Percentiles rank a stretch among this genome's conserved stretches.
phyloP scores from a whole-genome alignment of 35 echinoderm and acorn worm species.

The Chiridota heheva region DNA sequence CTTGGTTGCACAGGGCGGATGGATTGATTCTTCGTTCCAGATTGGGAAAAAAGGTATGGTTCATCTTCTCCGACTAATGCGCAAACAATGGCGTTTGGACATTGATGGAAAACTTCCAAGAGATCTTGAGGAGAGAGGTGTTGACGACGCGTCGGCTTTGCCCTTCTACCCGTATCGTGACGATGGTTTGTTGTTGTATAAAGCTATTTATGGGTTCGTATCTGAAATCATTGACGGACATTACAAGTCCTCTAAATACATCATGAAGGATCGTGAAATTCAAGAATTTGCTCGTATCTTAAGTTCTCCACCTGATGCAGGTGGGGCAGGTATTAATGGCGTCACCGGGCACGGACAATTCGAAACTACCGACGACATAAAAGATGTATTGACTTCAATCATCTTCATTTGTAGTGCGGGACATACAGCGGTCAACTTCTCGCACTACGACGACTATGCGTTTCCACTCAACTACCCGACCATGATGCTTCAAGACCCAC shows the following conservation, averaged over 20 bases:
- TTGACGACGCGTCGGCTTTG: constrained; percentile 49
- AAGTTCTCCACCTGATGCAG: neutral
- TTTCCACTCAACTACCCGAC: constrained; percentile 48
- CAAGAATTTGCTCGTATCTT: constrained; percentile 55
- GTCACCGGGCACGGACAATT: constrained; percentile 31
- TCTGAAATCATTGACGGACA: constrained; percentile 28
- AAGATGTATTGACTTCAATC: neutral
- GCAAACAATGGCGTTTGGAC: constrained; percentile 50
- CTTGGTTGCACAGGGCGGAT: constrained; percentile 48
- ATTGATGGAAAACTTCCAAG: constrained; percentile 67
- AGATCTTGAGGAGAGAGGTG: constrained; percentile 65
- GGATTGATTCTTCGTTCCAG: constrained; percentile 57
- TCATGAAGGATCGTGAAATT: constrained; percentile 55
- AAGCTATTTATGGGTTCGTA: constrained; percentile 57
- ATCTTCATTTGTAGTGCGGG: constrained; percentile 45
- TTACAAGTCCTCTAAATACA: constrained; percentile 23
- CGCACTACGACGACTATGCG: constrained; percentile 55
- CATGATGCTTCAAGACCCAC: constrained; percentile 40
- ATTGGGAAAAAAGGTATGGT: constrained; percentile 52
- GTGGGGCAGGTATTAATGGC: constrained; percentile 14
- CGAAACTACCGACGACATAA: constrained; percentile 27
- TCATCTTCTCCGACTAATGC: neutral
- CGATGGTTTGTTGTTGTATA: constrained; percentile 60
- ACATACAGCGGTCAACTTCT: constrained; percentile 47
- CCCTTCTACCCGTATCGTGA: constrained; percentile 79